Conservation (phyloP, 2,797 vertebrate genomes). For the Squalus acanthias region DNA sequence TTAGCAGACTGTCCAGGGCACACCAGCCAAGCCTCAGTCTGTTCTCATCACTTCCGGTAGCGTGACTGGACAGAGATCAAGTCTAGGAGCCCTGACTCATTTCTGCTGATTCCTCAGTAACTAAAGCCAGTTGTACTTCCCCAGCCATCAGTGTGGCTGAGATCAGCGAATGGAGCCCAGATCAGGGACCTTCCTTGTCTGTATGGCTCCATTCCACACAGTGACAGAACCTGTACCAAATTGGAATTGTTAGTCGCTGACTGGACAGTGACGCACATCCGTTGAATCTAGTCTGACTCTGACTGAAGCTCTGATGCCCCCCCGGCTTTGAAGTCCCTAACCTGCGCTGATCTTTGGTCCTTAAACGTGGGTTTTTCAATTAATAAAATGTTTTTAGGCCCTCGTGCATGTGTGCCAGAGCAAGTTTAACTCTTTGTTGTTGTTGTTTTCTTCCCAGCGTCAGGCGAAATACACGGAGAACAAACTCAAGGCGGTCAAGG, state of each 20-base stretch:
- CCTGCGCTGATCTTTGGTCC: neutral
- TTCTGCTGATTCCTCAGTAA: neutral
- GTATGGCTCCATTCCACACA: neutral
- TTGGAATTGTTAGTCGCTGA: neutral
- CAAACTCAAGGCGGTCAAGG: constrained; percentile 93
- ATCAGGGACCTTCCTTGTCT: neutral
- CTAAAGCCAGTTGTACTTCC: no score
- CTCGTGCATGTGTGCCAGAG: no score
- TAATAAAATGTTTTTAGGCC: neutral
- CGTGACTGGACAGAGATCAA: neutral
- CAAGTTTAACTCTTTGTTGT: neutral
- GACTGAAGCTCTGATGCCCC: no score
- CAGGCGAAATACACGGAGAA: constrained; percentile 98
- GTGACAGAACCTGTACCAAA: neutral
- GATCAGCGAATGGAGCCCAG: neutral
- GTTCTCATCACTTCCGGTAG: neutral
- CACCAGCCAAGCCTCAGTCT: neutral
- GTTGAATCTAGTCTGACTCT: neutral
- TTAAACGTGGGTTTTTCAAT: neutral
- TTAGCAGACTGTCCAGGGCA: neutral
- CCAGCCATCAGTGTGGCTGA: neutral
- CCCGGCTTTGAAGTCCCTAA: neutral
- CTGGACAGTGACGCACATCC: neutral
- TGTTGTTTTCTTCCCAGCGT: constrained; percentile 62
- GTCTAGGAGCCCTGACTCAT: neutral